phyloP scores from a whole-genome alignment of 2,888 invertebrate genomes.

The Melieria crassipennis region DNA sequence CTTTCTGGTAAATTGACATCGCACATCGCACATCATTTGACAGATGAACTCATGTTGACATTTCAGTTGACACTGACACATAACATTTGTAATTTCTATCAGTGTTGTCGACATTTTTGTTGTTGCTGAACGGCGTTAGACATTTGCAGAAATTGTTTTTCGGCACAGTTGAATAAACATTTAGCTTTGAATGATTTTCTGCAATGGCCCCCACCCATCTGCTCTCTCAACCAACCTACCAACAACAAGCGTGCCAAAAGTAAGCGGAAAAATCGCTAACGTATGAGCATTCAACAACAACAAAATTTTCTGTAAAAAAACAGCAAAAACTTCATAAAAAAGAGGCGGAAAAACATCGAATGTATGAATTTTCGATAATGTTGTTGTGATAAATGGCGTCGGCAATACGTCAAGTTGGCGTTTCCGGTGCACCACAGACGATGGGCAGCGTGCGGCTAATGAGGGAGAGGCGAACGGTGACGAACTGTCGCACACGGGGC shows the following conservation, averaged over 20 bases:
- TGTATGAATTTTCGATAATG: constrained; percentile 34
- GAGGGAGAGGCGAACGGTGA: background rate
- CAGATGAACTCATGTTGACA: constrained; percentile 60
- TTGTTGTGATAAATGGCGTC: constrained; percentile 50
- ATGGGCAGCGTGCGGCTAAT: background rate
- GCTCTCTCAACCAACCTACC: background rate
- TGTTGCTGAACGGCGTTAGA: constrained; percentile 1
- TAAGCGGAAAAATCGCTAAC: constrained; percentile 33
- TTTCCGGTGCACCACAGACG: constrained; percentile 37
- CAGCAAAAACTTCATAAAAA: constrained; percentile 26
- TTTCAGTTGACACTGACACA: constrained; percentile 51
- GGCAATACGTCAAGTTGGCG: constrained; percentile 51
- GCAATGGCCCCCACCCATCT: no score
- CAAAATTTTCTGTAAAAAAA: constrained; percentile 22
- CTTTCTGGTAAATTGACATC: constrained; percentile 16
- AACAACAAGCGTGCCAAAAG: constrained; percentile 20
- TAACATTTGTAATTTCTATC: constrained; percentile 48
- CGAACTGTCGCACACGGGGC: background rate
- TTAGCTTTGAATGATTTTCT: background rate
- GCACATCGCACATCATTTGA: constrained; percentile 56
- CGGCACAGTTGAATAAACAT: constrained; percentile 63
- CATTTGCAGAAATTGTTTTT: constrained; percentile 60
- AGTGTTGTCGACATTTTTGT: background rate
- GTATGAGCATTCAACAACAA: constrained; percentile 21
- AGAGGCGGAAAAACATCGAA: constrained; percentile 15